Evolutionary conservation across 2,888 invertebrate genomes (phyloP).

Genomic region (Tholera decimalis): DNA sequence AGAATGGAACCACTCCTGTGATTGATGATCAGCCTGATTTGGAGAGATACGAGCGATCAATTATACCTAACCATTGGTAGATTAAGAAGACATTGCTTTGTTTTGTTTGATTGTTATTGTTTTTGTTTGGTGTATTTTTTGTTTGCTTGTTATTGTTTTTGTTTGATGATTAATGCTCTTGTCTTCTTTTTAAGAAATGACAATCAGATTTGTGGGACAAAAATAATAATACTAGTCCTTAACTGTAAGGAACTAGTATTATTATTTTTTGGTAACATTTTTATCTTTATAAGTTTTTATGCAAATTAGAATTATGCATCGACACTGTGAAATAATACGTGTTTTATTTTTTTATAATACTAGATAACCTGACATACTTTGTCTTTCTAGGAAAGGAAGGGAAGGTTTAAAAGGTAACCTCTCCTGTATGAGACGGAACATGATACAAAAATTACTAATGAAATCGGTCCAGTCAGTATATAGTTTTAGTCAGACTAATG

Average conservation of each 20-base stretch:
- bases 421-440: too few species aligned
- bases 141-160: too few species aligned
- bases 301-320: neutral
- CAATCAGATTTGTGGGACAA: neutral
- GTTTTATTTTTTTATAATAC: neutral
- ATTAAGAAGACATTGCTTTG: neutral
- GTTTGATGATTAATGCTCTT: too few species aligned
- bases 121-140: too few species aligned
- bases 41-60: neutral
- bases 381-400: neutral
- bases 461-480: too few species aligned
- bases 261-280: neutral
- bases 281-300: neutral
- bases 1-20: slow-evolving; percentile 11
- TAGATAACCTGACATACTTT: too few species aligned
- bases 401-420: too few species aligned
- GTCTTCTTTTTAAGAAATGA: neutral
- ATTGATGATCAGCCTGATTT: neutral
- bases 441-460: too few species aligned
- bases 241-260: neutral
- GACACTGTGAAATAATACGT: neutral
- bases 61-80: neutral
- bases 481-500: too few species aligned
- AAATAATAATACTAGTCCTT: too few species aligned
- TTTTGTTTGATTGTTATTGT: too few species aligned